A percentile compares a stretch with the other conserved stretches of the same genome.
Evolutionary conservation across 1,140 invertebrate species (phyloP).

Genomic region (Pararge aegeria): DNA sequence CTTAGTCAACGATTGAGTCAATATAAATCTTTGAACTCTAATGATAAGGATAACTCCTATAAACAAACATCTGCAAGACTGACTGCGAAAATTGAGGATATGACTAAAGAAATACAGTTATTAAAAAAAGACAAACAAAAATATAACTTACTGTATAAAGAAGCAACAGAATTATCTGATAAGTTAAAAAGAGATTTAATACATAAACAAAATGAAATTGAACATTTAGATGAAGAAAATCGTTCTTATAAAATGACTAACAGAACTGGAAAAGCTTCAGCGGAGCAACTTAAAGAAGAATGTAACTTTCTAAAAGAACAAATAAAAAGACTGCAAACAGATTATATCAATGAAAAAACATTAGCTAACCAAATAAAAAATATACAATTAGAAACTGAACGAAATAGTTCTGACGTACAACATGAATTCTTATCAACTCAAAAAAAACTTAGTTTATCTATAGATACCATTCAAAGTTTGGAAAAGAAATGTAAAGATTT

Average conservation of each 20-base stretch:
- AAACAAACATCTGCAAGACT: constrained; percentile 51
- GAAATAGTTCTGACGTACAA: constrained; percentile 80
- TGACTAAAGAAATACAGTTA: constrained; percentile 51
- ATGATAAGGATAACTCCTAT: constrained; percentile 38
- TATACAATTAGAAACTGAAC: constrained; percentile 82
- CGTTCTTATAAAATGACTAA: constrained; percentile 67
- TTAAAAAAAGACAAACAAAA: constrained; percentile 66
- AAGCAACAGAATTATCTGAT: constrained; percentile 53
- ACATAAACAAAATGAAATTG: constrained; percentile 63
- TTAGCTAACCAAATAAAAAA: constrained; percentile 79
- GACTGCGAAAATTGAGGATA: constrained; percentile 48
- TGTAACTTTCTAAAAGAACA: constrained; percentile 70
- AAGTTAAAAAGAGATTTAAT: constrained; percentile 67
- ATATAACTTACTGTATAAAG: constrained; percentile 58
- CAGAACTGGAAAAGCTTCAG: constrained; percentile 63
- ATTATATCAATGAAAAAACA: constrained; percentile 72
- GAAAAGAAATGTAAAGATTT: constrained; percentile 80
- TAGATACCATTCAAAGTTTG: constrained; percentile 76
- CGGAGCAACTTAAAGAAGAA: constrained; percentile 66
- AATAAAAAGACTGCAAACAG: constrained; percentile 68
- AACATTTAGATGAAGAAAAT: constrained; percentile 69
- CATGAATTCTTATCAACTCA: constrained; percentile 79
- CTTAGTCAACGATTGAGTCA: constrained; percentile 62
- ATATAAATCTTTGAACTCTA: constrained; percentile 46
- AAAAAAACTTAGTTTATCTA: constrained; percentile 78